phyloP scores from a whole-genome alignment of 1,140 invertebrate genomes.

The Rhynchophorus ferrugineus region DNA sequence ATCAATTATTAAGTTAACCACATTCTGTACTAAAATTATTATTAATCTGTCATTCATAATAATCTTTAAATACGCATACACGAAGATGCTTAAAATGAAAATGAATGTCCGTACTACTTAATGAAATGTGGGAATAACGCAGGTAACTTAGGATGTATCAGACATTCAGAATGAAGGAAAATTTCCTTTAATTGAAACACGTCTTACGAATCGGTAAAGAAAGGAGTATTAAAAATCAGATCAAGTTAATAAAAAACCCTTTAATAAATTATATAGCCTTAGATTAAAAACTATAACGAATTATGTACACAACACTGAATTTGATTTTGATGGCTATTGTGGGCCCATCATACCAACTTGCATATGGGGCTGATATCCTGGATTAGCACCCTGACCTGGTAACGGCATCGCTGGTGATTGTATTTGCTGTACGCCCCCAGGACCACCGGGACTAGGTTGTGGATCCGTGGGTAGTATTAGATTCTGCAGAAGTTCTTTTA shows the following conservation, averaged over 20 bases:
- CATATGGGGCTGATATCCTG: slow-evolving; percentile 43
- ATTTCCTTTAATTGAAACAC: too few relatives aligned
- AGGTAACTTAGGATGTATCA: too few relatives aligned
- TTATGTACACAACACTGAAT: not conserved
- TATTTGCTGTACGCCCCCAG: slow-evolving; percentile 46
- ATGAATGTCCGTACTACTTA: too few relatives aligned
- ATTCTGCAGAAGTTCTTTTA: slow-evolving; percentile 77
- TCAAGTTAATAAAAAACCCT: not conserved
- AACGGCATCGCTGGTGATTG: slow-evolving; percentile 50
- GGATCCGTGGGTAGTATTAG: slow-evolving; percentile 54
- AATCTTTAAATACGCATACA: too few relatives aligned
- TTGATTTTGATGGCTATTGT: slow-evolving; percentile 14
- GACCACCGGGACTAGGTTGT: slow-evolving; percentile 42
- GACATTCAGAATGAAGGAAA: too few relatives aligned
- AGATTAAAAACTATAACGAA: not conserved
- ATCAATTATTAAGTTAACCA: too few relatives aligned
- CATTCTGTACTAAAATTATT: too few relatives aligned
- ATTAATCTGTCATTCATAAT: too few relatives aligned
- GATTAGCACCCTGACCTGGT: slow-evolving; percentile 40
- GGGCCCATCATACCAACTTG: slow-evolving; percentile 50
- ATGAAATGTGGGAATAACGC: too few relatives aligned
- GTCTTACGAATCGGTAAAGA: too few relatives aligned
- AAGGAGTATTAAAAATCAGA: not conserved
- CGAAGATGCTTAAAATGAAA: too few relatives aligned
- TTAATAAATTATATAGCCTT: not conserved